A percentile compares a stretch with the other conserved stretches of the same genome.
phyloP scores from a whole-genome alignment of 2,888 invertebrate species.

The Julus scandinavius region DNA sequence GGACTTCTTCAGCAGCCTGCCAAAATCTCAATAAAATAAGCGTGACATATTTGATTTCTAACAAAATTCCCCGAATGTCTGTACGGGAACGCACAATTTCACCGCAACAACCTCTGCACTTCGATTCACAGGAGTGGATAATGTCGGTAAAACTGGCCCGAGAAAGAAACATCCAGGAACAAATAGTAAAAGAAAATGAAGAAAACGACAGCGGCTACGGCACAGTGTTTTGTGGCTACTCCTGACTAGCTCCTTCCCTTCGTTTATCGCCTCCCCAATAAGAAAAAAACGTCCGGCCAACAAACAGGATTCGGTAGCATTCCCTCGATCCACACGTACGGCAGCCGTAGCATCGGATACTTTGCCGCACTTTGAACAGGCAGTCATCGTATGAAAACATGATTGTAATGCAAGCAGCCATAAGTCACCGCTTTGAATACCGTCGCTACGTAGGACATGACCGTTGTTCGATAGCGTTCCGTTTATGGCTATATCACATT shows the following conservation, averaged over 20 bases:
- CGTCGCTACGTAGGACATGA: neutral
- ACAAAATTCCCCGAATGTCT: neutral
- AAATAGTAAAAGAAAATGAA: neutral
- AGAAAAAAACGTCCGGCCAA: neutral
- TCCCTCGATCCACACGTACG: neutral
- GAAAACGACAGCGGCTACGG: conserved; percentile 31
- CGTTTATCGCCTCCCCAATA: neutral
- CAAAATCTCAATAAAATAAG: conserved; percentile 29
- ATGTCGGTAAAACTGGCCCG: neutral
- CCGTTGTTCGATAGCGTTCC: conserved; percentile 36
- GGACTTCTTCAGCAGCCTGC: conserved; percentile 15
- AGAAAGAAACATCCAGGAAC: conserved; percentile 21
- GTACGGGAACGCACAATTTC: conserved; percentile 1
- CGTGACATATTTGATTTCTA: conserved; percentile 38
- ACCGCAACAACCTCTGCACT: neutral
- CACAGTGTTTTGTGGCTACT: conserved; percentile 1
- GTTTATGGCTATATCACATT: conserved; percentile 40
- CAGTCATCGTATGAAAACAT: conserved; percentile 45
- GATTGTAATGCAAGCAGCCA: conserved; percentile 32
- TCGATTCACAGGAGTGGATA: neutral
- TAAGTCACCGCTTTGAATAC: neutral
- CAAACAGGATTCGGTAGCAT: neutral
- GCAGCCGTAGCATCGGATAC: neutral
- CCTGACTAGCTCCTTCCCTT: conserved; percentile 7
- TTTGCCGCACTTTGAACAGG: neutral